These are phyloP conservation scores for Hydropsyche tenuis DNA, from an alignment of 1,140 invertebrate genomes.

Conservation along the genomic window DNA sequence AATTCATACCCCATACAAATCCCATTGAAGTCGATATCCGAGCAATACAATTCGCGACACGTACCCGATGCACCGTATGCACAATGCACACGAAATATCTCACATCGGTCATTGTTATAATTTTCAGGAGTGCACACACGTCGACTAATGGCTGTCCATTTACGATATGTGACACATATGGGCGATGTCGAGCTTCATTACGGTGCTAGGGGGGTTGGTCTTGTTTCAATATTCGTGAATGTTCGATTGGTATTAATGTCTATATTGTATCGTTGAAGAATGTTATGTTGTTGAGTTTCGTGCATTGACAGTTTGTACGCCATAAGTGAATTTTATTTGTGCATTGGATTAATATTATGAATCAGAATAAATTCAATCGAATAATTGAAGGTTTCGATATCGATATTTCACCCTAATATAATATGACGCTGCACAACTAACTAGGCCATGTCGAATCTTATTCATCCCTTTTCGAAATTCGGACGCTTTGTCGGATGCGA, in stretches of 20 bases:
- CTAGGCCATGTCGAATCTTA: conserved; percentile 30
- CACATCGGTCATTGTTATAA: conserved; percentile 43
- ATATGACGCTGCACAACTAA: background rate
- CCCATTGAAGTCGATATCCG: conserved; percentile 31
- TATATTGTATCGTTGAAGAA: too few relatives aligned
- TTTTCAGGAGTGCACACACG: conserved; percentile 41
- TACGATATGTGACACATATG: conserved; percentile 47
- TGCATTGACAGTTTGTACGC: too few relatives aligned
- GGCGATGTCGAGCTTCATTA: conserved; percentile 34
- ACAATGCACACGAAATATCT: conserved; percentile 46
- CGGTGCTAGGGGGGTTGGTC: conserved; percentile 1
- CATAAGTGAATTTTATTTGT: too few relatives aligned
- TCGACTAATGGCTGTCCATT: conserved; percentile 46
- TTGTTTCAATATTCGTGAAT: too few relatives aligned
- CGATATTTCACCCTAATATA: too few relatives aligned
- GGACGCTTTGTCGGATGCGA: conserved; percentile 11
- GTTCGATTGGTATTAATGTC: too few relatives aligned
- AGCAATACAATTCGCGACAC: conserved; percentile 30
- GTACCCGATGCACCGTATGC: conserved; percentile 3
- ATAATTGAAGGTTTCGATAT: too few relatives aligned
- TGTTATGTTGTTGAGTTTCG: too few relatives aligned
- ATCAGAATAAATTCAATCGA: too few relatives aligned
- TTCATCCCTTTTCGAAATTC: conserved; percentile 24
- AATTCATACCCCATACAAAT: background rate
- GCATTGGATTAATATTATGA: too few relatives aligned